Evolutionary conservation across 2,797 vertebrate genomes (phyloP).

Genomic region (Diceros bicornis): DNA sequence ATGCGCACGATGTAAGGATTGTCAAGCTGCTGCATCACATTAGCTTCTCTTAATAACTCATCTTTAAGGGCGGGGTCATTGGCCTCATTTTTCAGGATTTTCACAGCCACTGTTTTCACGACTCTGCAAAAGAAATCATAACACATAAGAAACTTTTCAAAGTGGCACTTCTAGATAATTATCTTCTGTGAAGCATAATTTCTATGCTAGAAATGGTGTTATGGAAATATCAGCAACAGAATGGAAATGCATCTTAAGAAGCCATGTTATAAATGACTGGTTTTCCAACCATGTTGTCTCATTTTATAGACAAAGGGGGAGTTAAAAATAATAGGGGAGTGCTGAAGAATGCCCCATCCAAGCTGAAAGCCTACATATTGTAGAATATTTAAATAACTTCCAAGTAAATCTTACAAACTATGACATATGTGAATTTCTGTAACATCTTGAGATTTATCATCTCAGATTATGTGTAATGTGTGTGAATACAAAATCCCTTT

Average conservation of each 20-base stretch:
- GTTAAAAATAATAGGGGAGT: neutral
- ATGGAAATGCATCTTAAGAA: neutral
- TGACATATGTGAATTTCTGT: neutral
- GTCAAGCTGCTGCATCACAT: slow-evolving; percentile 98
- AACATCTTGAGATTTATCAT: neutral
- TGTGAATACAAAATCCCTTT: neutral
- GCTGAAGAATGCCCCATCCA: neutral
- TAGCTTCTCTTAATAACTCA: slow-evolving; percentile 95
- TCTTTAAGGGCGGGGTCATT: slow-evolving; percentile 93
- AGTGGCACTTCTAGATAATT: neutral
- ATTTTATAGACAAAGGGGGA: neutral
- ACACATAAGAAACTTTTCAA: neutral
- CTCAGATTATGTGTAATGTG: neutral
- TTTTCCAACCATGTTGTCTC: neutral
- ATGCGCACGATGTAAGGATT: slow-evolving; percentile 99
- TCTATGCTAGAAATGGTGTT: neutral
- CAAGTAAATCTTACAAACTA: neutral
- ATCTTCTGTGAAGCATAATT: neutral
- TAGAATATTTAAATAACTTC: neutral
- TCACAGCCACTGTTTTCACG: slow-evolving; percentile 95
- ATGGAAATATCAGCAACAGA: neutral
- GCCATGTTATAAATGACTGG: too few species aligned
- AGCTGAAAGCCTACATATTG: neutral
- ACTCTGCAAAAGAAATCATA: slow-evolving; percentile 88
- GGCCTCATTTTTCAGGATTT: slow-evolving; percentile 97